Evolutionary conservation across 2,888 invertebrate genomes (phyloP).

Genomic region (Osmoderma eremita): DNA sequence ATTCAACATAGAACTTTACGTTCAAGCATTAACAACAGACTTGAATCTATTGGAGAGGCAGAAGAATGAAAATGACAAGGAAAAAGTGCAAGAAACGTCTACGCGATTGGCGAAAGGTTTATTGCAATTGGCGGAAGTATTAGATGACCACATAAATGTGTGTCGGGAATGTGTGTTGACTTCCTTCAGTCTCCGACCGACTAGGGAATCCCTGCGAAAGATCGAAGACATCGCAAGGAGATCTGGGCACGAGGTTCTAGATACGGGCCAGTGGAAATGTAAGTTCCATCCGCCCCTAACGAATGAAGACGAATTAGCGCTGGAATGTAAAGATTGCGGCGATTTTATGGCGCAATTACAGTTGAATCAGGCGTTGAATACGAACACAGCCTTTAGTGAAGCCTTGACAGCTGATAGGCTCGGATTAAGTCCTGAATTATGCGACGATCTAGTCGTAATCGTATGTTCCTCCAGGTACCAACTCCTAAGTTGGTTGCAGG

Average conservation of each 20-base stretch:
- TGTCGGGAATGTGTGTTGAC: constrained; percentile 78
- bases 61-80: constrained; percentile 66
- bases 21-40: constrained; percentile 78
- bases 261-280: constrained; percentile 62
- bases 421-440: constrained; percentile 73
- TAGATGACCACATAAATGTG: constrained; percentile 70
- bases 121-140: constrained; percentile 70
- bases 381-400: constrained; percentile 62
- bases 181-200: constrained; percentile 79
- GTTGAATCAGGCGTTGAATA: constrained; percentile 55
- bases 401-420: constrained; percentile 68
- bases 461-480: constrained; percentile 77
- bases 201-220: constrained; percentile 68
- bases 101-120: constrained; percentile 72
- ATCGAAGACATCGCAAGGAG: constrained; percentile 67
- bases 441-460: constrained; percentile 77
- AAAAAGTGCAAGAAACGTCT: constrained; percentile 67
- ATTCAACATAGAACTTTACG: constrained; percentile 74
- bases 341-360: constrained; percentile 61
- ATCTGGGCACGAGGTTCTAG: constrained; percentile 64
- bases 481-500: constrained; percentile 75
- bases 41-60: constrained; percentile 79
- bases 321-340: constrained; percentile 58
- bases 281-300: constrained; percentile 59
- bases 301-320: constrained; percentile 57